These are phyloP conservation scores for Diplosoma virens DNA, from an alignment of 23 tunicate genomes.

Conservation along the genomic window DNA sequence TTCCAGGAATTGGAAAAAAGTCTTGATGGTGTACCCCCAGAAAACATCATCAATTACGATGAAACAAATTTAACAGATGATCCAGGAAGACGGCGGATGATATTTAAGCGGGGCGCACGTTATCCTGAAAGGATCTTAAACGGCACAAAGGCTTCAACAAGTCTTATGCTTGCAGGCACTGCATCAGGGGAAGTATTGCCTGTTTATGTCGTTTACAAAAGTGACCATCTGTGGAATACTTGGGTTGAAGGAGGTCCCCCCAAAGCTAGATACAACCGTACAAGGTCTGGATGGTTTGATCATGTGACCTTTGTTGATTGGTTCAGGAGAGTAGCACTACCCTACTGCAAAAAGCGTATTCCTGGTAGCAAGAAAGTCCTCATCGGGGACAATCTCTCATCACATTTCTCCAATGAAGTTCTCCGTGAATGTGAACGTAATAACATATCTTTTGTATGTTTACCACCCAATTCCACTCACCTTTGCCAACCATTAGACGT, in stretches of 20 bases:
- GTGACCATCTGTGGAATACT: constrained; percentile 27
- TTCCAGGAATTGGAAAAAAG: constrained; percentile 6
- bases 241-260: constrained; percentile 43
- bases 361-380: constrained; percentile 19
- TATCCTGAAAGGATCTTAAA: constrained; percentile 27
- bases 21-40: not conserved
- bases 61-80: constrained; percentile 44
- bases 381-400: constrained; percentile 18
- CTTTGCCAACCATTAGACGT: constrained; percentile 17
- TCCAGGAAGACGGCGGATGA: constrained; percentile 12
- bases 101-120: constrained; percentile 4
- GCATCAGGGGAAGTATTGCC: constrained; percentile 27
- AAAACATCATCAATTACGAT: constrained; percentile 29
- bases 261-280: constrained; percentile 34
- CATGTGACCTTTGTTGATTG: constrained; percentile 17
- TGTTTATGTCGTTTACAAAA: constrained; percentile 4
- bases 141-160: constrained; percentile 10
- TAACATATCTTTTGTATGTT: not conserved
- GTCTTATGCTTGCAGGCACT: constrained; percentile 39
- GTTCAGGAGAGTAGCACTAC: constrained; percentile 19
- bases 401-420: not conserved
- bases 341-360: constrained; percentile 6
- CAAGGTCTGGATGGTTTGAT: constrained; percentile 43
- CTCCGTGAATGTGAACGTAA: not conserved
- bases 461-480: constrained; percentile 16